Percentiles rank a stretch among this genome's conserved stretches.
phyloP scores from a whole-genome alignment of 2,113 vertebrate species.

The Pleuronectes platessa region DNA sequence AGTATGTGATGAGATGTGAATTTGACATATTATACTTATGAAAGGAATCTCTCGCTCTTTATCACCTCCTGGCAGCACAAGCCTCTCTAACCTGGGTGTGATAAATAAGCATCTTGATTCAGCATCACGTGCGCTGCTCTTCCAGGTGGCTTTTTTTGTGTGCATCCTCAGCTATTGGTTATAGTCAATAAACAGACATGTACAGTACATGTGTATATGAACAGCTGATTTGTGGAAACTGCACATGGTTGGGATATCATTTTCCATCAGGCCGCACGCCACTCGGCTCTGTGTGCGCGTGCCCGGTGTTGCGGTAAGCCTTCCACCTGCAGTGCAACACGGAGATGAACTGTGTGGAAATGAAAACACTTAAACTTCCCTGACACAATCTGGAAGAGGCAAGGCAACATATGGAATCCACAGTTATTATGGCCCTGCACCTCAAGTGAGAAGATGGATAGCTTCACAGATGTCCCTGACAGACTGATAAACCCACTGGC shows the following conservation, averaged over 20 bases:
- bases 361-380: slow-evolving; percentile 70
- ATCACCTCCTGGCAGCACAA: slow-evolving; percentile 32
- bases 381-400: slow-evolving; percentile 68
- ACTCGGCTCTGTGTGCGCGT: not conserved
- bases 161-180: slow-evolving; percentile 13
- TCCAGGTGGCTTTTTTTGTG: slow-evolving; percentile 39
- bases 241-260: slow-evolving; percentile 32
- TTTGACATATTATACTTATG: slow-evolving; percentile 8
- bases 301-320: slow-evolving; percentile 37
- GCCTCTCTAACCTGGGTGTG: not conserved
- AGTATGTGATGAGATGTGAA: slow-evolving; percentile 14
- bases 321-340: slow-evolving; percentile 38
- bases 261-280: slow-evolving; percentile 15
- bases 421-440: slow-evolving; percentile 63
- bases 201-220: slow-evolving; percentile 14
- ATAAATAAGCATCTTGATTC: slow-evolving; percentile 25
- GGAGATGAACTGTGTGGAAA: slow-evolving; percentile 61
- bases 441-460: slow-evolving; percentile 70
- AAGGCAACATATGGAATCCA: slow-evolving; percentile 66
- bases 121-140: not conserved
- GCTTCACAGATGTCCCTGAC: slow-evolving; percentile 69
- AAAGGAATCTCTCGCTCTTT: slow-evolving; percentile 11
- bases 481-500: slow-evolving; percentile 65
- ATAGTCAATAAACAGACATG: slow-evolving; percentile 30
- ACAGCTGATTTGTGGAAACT: slow-evolving; percentile 44